Base-by-base conservation (phyloP, 2,888 invertebrate genomes). In the Rhagium mordax region DNA sequence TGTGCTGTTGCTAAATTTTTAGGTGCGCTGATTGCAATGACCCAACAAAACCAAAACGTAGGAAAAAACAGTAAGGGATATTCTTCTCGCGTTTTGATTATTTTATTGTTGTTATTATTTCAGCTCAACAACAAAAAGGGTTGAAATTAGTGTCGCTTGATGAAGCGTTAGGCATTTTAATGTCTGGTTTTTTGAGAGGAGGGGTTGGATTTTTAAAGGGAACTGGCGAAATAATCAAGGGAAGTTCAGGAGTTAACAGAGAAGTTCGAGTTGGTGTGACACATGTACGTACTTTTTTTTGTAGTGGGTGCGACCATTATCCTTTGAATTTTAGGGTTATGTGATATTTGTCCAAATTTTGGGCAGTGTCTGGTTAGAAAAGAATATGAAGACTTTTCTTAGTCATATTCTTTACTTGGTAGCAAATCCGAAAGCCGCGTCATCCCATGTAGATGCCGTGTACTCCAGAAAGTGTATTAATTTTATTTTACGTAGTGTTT, bases 181-280 rank as follows among this genome's bases (percentile, higher is more conserved):
- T 98, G 92, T 94, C 96, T 0, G 99, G 98, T 8, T 99, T 99
- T 88, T 88, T 99, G 3, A 91, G 97, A 74, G 98, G 99, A 0
- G 98, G 98, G 13, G 96, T 94, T 1, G 96, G 97, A 0, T 98
- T 98, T 86, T 89, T 98, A 21, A 98, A 98, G 88, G 96, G 96
- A 18, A 94, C 95, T 13, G 95, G 95, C 0, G 98, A 98, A 89
- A 98, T 98, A 85, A 98, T 98, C 79, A 98, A 98, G 88, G 97
- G 98, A 3, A 95, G 95, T 78, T 96, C 96, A 0, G 95, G 96
- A 7, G 95, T 98, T 0, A 98, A 97, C 87, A 90, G 98, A 76
- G 99, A 99, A 90, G 96, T 99, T 69, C 91, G 99, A 79, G 98
- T 99, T 71, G 99, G 99, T 73, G 96, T 99, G 0, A 98, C 99